A percentile compares a stretch with the other conserved stretches of the same genome.
Conservation (phyloP, 2,113 vertebrate genomes). For the Boleophthalmus pectinirostris region DNA sequence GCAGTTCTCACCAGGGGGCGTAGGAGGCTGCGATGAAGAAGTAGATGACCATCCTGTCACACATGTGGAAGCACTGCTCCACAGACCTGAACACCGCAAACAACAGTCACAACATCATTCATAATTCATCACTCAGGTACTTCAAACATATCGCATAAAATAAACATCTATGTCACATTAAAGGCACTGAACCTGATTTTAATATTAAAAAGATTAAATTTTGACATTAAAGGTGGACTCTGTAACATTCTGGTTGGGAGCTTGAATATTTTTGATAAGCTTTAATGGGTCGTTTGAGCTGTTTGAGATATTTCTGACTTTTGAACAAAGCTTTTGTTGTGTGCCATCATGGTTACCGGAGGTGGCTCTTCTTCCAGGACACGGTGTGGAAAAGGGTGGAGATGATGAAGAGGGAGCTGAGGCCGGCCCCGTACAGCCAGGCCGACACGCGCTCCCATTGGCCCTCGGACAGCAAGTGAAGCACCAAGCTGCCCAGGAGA, state of each 20-base stretch:
- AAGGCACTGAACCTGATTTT: too few relatives aligned
- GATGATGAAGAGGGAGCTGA: slow-evolving; percentile 93
- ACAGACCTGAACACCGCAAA: slow-evolving; percentile 76
- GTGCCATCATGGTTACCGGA: slow-evolving; percentile 80
- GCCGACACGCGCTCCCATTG: slow-evolving; percentile 91
- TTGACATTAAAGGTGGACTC: too few relatives aligned
- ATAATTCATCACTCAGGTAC: neutral
- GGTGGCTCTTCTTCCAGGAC: slow-evolving; percentile 95
- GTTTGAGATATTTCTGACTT: too few relatives aligned
- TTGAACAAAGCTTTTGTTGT: too few relatives aligned
- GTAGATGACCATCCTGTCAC: slow-evolving; percentile 95
- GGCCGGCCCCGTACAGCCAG: slow-evolving; percentile 91
- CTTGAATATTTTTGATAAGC: too few relatives aligned
- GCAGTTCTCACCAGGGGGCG: slow-evolving; percentile 85
- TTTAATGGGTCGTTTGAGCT: too few relatives aligned
- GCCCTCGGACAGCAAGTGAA: slow-evolving; percentile 89
- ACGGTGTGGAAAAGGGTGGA: slow-evolving; percentile 94
- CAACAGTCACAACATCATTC: neutral
- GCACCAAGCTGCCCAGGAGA: slow-evolving; percentile 88
- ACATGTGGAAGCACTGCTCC: slow-evolving; percentile 95
- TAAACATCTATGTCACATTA: too few relatives aligned
- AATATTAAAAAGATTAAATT: too few relatives aligned
- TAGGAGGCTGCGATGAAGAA: slow-evolving; percentile 97
- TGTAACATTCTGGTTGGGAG: too few relatives aligned
- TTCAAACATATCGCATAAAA: too few relatives aligned